Evolutionary conservation across 1,140 invertebrate genomes (phyloP), one percentile per base, ranked within the genome.

Genomic region (Dreissena rostriformis): DNA sequence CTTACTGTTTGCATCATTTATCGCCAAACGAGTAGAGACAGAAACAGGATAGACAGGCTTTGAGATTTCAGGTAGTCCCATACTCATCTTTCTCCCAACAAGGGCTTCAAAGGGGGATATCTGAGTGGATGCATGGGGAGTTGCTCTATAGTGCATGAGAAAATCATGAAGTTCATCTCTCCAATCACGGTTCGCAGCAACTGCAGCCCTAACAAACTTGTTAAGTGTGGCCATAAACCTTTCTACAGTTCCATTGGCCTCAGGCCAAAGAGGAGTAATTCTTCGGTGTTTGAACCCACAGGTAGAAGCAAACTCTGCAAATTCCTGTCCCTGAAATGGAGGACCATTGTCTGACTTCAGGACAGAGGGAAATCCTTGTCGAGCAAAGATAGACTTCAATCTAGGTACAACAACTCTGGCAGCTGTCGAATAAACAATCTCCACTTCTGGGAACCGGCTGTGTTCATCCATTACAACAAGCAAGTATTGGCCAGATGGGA

Each of bases 401-500:
- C 77, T 70, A n/a, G 75, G 84, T 67, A 78, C 79, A 8, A 83
- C 81, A 51, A 77, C 63, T 67, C 80, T 80, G 6, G 84, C 73
- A 61, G 87, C 85, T 17, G 86, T 88, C 22, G 86, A 83, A 19
- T 49, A 55, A 19, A 87, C 78, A 19, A 86, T 67, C 66, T 86
- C 87, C 14, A 88, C 87, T 75, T 88, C 88, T 29, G 87, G 88
- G 49, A 71, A 91, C 39, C 87, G 55, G 39, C 86, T 88, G 39
- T 89, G 89, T 61, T 91, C 87, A 80, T 91, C 90, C 12, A 90
- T 79, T 26, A 86, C 75, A 19, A 90, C 90, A 28, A 90, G 61
- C 10, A 90, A 52, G 71, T 88, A 88, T 66, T 91, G 81, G 29
- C 82, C 86, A 22, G 79, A 82, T 53, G 88, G 90, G 51, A 90